Conservation (phyloP, 2,888 invertebrate genomes). For the Cerastis rubricosa region DNA sequence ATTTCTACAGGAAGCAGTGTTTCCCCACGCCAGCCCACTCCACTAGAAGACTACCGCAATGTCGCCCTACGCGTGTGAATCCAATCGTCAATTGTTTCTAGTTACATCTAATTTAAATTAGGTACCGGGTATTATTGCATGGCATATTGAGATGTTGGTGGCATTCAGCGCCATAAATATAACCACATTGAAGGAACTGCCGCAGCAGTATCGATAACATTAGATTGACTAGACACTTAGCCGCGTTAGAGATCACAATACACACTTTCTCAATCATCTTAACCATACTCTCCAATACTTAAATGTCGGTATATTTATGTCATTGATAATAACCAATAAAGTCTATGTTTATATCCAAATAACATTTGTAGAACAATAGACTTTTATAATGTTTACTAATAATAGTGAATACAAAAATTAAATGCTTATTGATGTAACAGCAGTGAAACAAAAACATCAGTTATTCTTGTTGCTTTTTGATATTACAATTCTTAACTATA, state of each 20-base stretch:
- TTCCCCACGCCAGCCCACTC: constrained; percentile 25
- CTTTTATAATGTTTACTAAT: constrained; percentile 58
- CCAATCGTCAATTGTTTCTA: constrained; percentile 50
- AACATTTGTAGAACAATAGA: constrained; percentile 59
- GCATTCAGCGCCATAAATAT: constrained; percentile 57
- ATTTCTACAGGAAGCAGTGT: constrained; percentile 55
- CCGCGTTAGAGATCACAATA: constrained; percentile 54
- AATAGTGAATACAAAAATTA: constrained; percentile 78
- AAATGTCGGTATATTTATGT: constrained; percentile 61
- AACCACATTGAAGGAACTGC: constrained; percentile 53
- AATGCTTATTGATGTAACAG: constrained; percentile 87
- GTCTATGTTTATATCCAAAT: constrained; percentile 53
- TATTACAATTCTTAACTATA: constrained; percentile 84
- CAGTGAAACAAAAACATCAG: constrained; percentile 73
- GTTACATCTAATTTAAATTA: constrained; percentile 56
- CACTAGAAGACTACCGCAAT: constrained; percentile 51
- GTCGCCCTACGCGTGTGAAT: constrained; percentile 54
- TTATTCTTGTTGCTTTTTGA: constrained; percentile 74
- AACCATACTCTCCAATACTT: constrained; percentile 32
- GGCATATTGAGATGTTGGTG: constrained; percentile 57
- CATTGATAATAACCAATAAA: constrained; percentile 55
- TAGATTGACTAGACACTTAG: constrained; percentile 59
- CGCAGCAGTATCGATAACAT: constrained; percentile 40
- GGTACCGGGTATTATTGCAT: constrained; percentile 60
- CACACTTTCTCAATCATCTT: constrained; percentile 38